Evolutionary conservation across 2,113 vertebrate species (phyloP).

Genomic region (Kryptolebias marmoratus): DNA sequence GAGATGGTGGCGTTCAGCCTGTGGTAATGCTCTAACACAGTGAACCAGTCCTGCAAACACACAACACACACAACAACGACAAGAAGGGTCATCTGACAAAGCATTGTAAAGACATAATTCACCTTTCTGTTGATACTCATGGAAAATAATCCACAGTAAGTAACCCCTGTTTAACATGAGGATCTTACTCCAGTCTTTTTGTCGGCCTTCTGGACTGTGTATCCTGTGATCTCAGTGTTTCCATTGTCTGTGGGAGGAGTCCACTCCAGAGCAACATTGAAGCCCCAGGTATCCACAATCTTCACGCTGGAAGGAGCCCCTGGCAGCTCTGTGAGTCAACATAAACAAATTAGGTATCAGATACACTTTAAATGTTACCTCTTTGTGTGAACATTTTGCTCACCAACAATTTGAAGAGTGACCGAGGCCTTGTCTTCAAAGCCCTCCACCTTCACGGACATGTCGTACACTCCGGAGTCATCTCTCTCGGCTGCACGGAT

Average conservation of each 20-base stretch:
- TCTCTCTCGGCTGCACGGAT: conserved; percentile 85
- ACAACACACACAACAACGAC: not conserved
- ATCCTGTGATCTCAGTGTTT: conserved; percentile 93
- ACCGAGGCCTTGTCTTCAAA: conserved; percentile 87
- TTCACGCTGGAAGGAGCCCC: conserved; percentile 86
- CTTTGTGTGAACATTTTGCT: conserved; percentile 12
- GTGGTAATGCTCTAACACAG: conserved; percentile 89
- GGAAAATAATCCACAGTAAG: too few species aligned
- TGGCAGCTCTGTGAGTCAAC: conserved; percentile 84
- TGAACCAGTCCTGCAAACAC: conserved; percentile 91
- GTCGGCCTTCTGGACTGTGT: conserved; percentile 94
- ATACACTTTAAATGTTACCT: not conserved
- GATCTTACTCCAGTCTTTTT: conserved; percentile 91
- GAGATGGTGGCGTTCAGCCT: conserved; percentile 92
- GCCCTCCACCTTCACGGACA: conserved; percentile 83
- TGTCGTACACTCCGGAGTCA: conserved; percentile 91
- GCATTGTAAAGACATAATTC: not conserved
- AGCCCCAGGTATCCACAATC: conserved; percentile 92
- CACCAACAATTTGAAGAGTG: conserved; percentile 90
- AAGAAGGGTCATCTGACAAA: not conserved
- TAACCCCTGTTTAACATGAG: not conserved
- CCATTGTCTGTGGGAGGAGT: conserved; percentile 85
- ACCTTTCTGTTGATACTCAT: not conserved
- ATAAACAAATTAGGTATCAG: not conserved
- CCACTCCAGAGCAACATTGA: conserved; percentile 95